A percentile compares a stretch with the other conserved stretches of the same genome.
Conservation (phyloP, 2,113 vertebrate genomes). For the Lichenostomus cassidix region DNA sequence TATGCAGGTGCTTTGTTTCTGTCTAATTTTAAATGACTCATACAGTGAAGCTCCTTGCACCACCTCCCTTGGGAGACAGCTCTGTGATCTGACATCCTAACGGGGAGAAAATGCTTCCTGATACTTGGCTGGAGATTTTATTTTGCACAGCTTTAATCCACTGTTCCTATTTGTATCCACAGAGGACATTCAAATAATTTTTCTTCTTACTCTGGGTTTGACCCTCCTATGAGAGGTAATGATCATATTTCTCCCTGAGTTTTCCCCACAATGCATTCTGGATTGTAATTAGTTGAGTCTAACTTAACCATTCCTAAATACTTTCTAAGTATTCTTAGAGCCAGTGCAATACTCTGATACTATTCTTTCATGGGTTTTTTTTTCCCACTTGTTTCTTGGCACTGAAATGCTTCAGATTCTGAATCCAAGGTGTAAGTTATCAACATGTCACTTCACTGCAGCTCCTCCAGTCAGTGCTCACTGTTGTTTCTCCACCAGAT, state of each 20-base stretch:
- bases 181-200: neutral
- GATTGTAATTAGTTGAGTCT: neutral
- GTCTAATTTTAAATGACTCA: conserved; percentile 50
- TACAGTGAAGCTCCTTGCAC: neutral
- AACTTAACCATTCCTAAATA: neutral
- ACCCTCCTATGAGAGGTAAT: neutral
- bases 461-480: neutral
- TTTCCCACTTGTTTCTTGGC: neutral
- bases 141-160: neutral
- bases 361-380: neutral
- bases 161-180: neutral
- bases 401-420: neutral
- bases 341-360: neutral
- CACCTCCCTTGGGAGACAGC: neutral
- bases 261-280: neutral
- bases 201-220: neutral
- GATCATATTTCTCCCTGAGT: neutral
- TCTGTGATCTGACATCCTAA: neutral
- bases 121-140: neutral
- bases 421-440: neutral
- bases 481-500: neutral
- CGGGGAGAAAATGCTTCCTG: neutral
- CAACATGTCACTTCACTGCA: neutral
- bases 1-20: conserved; percentile 52
- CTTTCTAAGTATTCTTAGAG: neutral